A percentile compares a stretch with the other conserved stretches of the same genome.
phyloP scores from a whole-genome alignment of 2,113 vertebrate genomes.

The Pachyramphus minor region DNA sequence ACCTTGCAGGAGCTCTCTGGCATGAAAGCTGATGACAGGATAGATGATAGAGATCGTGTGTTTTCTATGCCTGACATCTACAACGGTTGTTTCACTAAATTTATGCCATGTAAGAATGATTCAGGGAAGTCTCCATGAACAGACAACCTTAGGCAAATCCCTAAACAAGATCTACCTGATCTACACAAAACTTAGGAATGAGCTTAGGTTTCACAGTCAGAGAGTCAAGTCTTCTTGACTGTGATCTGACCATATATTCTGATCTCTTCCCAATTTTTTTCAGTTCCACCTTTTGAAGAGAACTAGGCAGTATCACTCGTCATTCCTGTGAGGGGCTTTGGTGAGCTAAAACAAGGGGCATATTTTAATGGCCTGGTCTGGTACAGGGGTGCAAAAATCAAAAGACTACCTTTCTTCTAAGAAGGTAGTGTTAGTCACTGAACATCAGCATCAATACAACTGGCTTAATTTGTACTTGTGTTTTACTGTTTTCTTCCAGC shows the following conservation, averaged over 20 bases:
- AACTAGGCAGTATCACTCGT: neutral
- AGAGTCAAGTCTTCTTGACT: neutral
- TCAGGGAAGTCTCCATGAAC: neutral
- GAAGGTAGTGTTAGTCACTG: rapidly evolving
- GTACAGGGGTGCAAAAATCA: neutral
- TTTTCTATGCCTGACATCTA: neutral
- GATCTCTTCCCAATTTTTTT: neutral
- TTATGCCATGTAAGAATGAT: neutral
- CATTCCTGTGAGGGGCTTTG: neutral
- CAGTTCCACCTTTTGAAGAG: neutral
- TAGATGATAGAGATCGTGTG: neutral
- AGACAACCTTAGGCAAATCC: neutral
- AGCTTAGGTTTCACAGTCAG: neutral
- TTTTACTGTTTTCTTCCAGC: neutral
- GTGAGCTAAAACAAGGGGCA: neutral
- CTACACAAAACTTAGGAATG: neutral
- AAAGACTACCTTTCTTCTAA: neutral
- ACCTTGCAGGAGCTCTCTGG: neutral
- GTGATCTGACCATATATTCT: neutral
- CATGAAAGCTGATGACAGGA: neutral
- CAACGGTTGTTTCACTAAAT: neutral
- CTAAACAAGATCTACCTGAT: neutral
- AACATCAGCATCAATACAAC: neutral
- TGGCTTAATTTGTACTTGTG: neutral
- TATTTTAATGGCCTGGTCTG: neutral